Percentiles rank a stretch among this genome's conserved stretches.
Evolutionary conservation across 2,888 invertebrate species (phyloP).

Genomic region (Dryadula phaetusa): DNA sequence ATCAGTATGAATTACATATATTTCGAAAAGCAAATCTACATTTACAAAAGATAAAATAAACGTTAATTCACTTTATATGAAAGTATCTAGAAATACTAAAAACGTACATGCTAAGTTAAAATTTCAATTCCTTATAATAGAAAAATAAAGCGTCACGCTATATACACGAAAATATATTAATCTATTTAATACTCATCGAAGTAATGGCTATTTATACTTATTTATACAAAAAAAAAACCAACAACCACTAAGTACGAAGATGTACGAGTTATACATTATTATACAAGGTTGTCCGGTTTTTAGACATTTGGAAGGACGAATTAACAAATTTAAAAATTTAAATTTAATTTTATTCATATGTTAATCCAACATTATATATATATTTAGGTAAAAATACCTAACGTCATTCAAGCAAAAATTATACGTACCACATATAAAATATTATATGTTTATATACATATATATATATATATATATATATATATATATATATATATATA

Average conservation of each 20-base stretch:
- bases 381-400: not conserved
- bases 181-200: conserved; percentile 44
- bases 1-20: no score
- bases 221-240: not conserved
- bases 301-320: conserved; percentile 6
- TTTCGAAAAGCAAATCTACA: no score
- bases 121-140: conserved; percentile 14
- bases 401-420: not conserved
- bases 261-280: conserved; percentile 2
- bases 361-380: no score
- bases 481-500: no score
- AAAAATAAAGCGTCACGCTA: conserved; percentile 3
- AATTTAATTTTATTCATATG: not conserved
- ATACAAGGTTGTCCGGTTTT: not conserved
- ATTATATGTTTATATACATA: not conserved
- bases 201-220: conserved; percentile 38
- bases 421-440: not conserved
- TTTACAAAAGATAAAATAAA: not conserved
- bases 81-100: not conserved
- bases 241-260: conserved; percentile 9
- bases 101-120: conserved; percentile 1
- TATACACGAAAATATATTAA: conserved; percentile 44
- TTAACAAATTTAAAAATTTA: not conserved
- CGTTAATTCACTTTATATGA: not conserved
- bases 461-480: no score